Base-by-base conservation (phyloP, 2,113 vertebrate species). In the Nansenia antarctica region DNA sequence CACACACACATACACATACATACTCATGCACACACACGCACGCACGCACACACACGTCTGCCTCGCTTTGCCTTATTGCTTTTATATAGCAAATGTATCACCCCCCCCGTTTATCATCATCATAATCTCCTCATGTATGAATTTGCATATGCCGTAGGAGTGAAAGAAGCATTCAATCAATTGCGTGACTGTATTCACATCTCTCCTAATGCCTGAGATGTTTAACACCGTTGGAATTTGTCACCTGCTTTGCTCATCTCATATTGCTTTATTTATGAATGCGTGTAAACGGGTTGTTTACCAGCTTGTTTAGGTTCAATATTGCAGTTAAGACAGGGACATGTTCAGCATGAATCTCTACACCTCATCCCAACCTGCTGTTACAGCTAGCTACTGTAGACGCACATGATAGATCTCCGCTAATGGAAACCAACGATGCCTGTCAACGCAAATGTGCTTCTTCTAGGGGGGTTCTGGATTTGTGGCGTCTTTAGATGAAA, bases 301-400 rank as follows among this genome's bases (percentile, higher is more conserved):
- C 45, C 45, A 86, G 62, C 81, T 58, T 52, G 42, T 82, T 64
- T 82, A 81, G 67, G 65, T 55, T 22, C n/a, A 58, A 74, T 73
- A 85, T 88, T 87, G 80, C 72, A 78, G 76, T 85, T 69, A 26
- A 15, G 59, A 85, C 78, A 58, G 73, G 70, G 79, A 83, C 84
- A 85, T 82, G 74, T 76, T 67, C 27, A 62, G 61, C 68, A 57
- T 83, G 83, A 77, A 54, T 61, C 76, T 69, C 68, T 73, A 24
- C 29, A 60, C 77, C 74, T 70, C 65, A 79, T 73, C 9, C 49
- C 72, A 45, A 12, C 47, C 60, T 61, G 35, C 67, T 42, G 32
- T 30, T 29, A n/a, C n/a, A n/a, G n/a, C n/a, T n/a, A n/a, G n/a
- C n/a, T n/a, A n/a, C n/a, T n/a, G n/a, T n/a, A 26, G 22, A 55